Evolutionary conservation across 2,888 invertebrate genomes (phyloP), one percentile per base, ranked within the genome.

Genomic region (Trichacis sp.): DNA sequence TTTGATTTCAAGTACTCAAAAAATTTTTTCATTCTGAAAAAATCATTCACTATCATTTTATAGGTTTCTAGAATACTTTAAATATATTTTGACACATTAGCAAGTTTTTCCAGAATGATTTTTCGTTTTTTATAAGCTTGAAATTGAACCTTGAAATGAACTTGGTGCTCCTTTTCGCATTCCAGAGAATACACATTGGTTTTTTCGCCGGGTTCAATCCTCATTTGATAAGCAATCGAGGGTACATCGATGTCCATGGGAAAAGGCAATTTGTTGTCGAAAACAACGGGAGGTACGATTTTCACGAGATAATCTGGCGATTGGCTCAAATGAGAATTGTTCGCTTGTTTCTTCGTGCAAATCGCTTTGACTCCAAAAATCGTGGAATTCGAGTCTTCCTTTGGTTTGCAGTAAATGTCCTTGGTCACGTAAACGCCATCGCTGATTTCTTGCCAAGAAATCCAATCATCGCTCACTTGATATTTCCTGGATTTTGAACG

Each of bases 401-500:
- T 69, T 20, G 57, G 33, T 33, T 51, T 87, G 77, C 94, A 94
- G 60, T 88, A 87, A 70, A 93, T 85, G 74, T 92, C 90, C 59
- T 89, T 88, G 0, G 90, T 87, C 0, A 87, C 87, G 45, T 90
- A 91, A 62, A 91, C 85, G 71, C 91, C 89, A 2, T 88, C 88
- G 0, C 89, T 89, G 62, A 94, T 82, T 70, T 94, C 93, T 85
- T 89, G 90, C 94, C 94, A 94, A 91, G 92, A 93, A 42, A 94
- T 88, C 1, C 92, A 91, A 59, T 88, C 88, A 0, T 89, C 89
- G 20, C 92, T 91, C 9, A 91, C 88, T 74, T 91, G 89, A 78
- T 92, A 92, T 60, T 90, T 90, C 72, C 89, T 91, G 49, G 46
- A 9, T 9, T 33, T n/a, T 11, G n/a, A 33, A 33, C n/a, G 8